Percentiles rank a stretch among this genome's conserved stretches.
These are phyloP conservation scores for Rutpela maculata DNA, from an alignment of 2,888 invertebrate genomes.

Conservation along the genomic window DNA sequence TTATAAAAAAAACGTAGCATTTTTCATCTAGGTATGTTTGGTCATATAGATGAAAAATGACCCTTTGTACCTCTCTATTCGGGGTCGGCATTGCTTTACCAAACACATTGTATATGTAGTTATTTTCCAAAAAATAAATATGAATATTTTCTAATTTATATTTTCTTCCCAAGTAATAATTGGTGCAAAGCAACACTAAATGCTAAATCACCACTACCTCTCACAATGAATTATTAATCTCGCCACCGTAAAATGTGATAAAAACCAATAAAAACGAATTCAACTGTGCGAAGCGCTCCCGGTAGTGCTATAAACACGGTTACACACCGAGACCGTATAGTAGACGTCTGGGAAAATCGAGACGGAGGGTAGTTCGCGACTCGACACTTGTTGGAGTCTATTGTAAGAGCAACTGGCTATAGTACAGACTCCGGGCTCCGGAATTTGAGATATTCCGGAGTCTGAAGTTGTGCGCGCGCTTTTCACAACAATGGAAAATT, in stretches of 20 bases:
- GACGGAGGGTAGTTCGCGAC: conserved; percentile 32
- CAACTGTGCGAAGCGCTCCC: conserved; percentile 38
- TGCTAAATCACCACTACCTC: conserved; percentile 18
- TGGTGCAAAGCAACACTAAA: background rate
- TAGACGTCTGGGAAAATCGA: conserved; percentile 25
- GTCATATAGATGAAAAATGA: too few species aligned
- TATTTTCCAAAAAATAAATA: background rate
- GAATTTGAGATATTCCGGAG: conserved; percentile 45
- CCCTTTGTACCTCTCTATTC: too few species aligned
- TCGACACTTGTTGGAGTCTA: conserved; percentile 55
- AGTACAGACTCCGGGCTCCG: conserved; percentile 46
- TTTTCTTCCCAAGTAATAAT: background rate
- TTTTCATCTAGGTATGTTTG: too few species aligned
- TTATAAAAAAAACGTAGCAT: too few species aligned
- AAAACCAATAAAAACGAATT: conserved; percentile 26
- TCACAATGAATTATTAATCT: conserved; percentile 33
- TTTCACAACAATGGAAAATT: conserved; percentile 28
- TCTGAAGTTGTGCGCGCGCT: conserved; percentile 41
- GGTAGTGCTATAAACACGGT: conserved; percentile 42
- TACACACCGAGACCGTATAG: conserved; percentile 33
- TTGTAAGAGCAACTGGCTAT: conserved; percentile 46
- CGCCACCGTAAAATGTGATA: conserved; percentile 5
- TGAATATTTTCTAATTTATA: background rate
- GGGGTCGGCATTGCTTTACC: too few species aligned
- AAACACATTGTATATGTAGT: too few species aligned